A percentile compares a stretch with the other conserved stretches of the same genome.
Evolutionary conservation across 2,113 vertebrate species (phyloP).

Genomic region (Pedetes capensis): DNA sequence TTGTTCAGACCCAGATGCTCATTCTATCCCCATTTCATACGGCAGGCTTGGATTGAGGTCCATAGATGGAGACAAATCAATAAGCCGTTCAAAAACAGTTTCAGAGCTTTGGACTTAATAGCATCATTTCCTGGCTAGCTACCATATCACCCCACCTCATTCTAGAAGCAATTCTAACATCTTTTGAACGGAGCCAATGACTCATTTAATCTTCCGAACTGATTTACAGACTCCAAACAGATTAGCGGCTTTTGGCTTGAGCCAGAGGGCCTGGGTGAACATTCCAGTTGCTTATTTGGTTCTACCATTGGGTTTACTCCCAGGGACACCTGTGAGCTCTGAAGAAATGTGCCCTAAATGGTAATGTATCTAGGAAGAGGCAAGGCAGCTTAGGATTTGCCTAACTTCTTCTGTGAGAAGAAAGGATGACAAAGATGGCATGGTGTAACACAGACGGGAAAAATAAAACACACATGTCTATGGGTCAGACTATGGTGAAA

Average conservation of each 20-base stretch:
- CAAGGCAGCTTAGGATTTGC: not conserved
- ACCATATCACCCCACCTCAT: not conserved
- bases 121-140: not conserved
- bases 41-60: not conserved
- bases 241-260: not conserved
- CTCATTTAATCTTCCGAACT: not conserved
- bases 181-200: not conserved
- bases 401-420: not conserved
- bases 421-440: not conserved
- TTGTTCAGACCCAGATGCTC: not conserved
- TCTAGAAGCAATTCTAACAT: not conserved
- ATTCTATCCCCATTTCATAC: not conserved
- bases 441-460: not conserved
- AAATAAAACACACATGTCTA: too few species aligned
- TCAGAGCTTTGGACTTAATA: not conserved
- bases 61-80: not conserved
- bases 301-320: not conserved
- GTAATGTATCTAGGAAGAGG: not conserved
- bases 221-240: not conserved
- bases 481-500: not conserved
- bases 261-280: not conserved
- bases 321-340: not conserved
- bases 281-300: constrained; percentile 12
- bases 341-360: not conserved
- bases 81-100: not conserved